Evolutionary conservation across 1,140 invertebrate species (phyloP), one percentile per base, ranked within the genome.

Genomic region (Panulirus ornatus): DNA sequence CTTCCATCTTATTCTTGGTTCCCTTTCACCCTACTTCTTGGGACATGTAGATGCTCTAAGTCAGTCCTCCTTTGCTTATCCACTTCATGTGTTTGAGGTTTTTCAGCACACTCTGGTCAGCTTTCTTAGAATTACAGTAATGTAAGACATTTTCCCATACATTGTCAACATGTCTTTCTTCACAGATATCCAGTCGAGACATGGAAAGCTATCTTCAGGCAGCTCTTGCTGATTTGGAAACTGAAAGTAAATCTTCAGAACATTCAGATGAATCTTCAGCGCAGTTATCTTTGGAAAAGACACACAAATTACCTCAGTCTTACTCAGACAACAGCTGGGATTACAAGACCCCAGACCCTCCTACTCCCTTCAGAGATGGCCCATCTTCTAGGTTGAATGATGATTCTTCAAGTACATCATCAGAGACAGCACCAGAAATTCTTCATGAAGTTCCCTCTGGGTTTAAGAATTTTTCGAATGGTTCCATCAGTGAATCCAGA

Each of bases 301-400:
- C n/a, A 6, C 5, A 22, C 6, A 8, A 66, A 22, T 30, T 66
- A 22, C n/a, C 58, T 30, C n/a, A 3, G 16, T 30, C n/a, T 22
- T 30, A 22, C 27, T 66, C n/a, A 6, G 27, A 5, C 30, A 66
- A 66, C 58, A 16, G 0, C 34, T 91, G 89, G 89, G 63, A 51
- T 30, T 91, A 71, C 66, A 44, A 27, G 5, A 66, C 88, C 19
- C 89, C 89, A 54, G 89, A 73, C 6, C 89, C 89, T 0, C 89
- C 89, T 2, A 84, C 89, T 1, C 89, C 89, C 11, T 89, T 89
- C 42, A 42, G 82, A 44, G 87, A 89, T 58, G 51, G 44, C 1
- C 47, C 87, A n/a, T 34, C 47, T 3, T 51, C 63, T 51, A 58
- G 34, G 19, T 34, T 54, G 14, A n/a, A 58, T 6, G 44, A 51